phyloP scores from a whole-genome alignment of 2,797 vertebrate species.

The Epinephelus malabaricus region DNA sequence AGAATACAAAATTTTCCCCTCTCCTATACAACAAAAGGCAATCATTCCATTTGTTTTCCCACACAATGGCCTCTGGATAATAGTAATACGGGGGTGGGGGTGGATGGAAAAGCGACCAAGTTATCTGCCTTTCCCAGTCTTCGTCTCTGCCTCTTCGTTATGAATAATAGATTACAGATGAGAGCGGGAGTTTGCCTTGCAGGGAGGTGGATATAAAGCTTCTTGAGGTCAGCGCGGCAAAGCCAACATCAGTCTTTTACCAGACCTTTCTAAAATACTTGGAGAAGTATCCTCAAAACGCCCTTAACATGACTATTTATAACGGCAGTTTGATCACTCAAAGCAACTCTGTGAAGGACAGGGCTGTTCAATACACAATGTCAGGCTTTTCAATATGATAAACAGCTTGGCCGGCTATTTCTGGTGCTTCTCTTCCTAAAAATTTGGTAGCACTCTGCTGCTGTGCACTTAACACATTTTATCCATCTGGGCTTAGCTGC shows the following conservation, averaged over 20 bases:
- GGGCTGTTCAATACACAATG: conserved; percentile 39
- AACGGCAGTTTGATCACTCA: conserved; percentile 54
- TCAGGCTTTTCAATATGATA: conserved; percentile 42
- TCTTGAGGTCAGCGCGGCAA: conserved; percentile 72
- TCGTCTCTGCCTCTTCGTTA: conserved; percentile 73
- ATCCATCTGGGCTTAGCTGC: conserved; percentile 4
- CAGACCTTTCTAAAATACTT: conserved; percentile 48
- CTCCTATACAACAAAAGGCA: conserved; percentile 76
- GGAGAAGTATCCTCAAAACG: conserved; percentile 52
- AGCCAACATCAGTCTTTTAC: conserved; percentile 55
- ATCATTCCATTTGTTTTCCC: conserved; percentile 79
- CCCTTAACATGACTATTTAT: conserved; percentile 51
- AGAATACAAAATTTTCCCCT: conserved; percentile 65
- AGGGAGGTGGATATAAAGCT: conserved; percentile 64
- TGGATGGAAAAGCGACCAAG: conserved; percentile 59
- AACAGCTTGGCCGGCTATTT: conserved; percentile 33
- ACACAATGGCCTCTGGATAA: conserved; percentile 80
- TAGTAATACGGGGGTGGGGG: conserved; percentile 54
- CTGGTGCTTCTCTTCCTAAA: conserved; percentile 17
- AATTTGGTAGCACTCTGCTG: conserved; percentile 27
- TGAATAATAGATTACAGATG: conserved; percentile 87
- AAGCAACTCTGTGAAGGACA: conserved; percentile 54
- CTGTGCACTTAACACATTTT: conserved; percentile 25
- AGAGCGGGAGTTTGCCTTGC: conserved; percentile 73
- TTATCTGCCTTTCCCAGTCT: conserved; percentile 79